phyloP scores from a whole-genome alignment of 2,797 vertebrate genomes.

The Microchirus variegatus region DNA sequence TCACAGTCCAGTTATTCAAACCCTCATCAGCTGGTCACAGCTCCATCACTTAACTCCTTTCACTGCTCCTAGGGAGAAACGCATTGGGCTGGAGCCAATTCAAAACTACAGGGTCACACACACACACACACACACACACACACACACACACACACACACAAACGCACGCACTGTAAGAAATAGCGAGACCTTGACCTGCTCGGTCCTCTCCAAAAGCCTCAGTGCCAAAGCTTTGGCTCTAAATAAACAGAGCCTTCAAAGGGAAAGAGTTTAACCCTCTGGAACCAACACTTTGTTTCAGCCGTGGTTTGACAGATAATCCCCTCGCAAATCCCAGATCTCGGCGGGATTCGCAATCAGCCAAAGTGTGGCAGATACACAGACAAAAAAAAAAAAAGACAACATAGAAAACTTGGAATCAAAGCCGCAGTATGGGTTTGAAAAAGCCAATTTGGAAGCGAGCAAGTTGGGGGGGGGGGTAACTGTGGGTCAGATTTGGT shows the following conservation, averaged over 20 bases:
- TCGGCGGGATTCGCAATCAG: conserved; percentile 57
- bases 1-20: conserved; percentile 59
- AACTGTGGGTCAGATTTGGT: background rate
- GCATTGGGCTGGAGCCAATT: conserved; percentile 65
- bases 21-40: conserved; percentile 65
- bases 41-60: conserved; percentile 58
- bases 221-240: conserved; percentile 55
- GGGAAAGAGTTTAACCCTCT: conserved; percentile 58
- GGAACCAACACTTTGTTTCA: conserved; percentile 68
- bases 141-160: conserved; percentile 16
- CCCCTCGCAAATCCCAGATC: conserved; percentile 68
- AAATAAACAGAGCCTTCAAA: conserved; percentile 70
- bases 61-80: conserved; percentile 55
- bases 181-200: conserved; percentile 69
- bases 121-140: conserved; percentile 15
- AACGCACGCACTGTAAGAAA: too few species aligned
- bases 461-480: background rate
- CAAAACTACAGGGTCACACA: conserved; percentile 53
- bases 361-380: conserved; percentile 55
- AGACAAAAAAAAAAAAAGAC: conserved; percentile 5
- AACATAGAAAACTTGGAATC: conserved; percentile 23
- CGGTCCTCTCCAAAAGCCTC: conserved; percentile 55
- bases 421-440: conserved; percentile 7
- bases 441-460: conserved; percentile 18
- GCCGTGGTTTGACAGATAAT: conserved; percentile 63